Evolutionary conservation across 1,140 invertebrate genomes (phyloP).

Genomic region (Saccostrea cuccullata): DNA sequence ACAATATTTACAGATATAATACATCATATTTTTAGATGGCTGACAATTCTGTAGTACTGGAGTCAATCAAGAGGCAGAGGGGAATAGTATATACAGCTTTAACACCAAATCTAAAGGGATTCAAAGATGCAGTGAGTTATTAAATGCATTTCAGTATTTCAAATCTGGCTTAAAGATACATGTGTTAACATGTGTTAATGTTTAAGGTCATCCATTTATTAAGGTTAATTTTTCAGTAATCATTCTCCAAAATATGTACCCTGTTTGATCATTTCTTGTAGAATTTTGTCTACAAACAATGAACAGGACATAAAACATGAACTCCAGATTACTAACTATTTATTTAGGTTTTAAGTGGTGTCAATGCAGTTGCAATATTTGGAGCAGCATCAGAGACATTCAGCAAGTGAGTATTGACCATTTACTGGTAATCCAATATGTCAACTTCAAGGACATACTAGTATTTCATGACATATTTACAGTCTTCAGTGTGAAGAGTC

Average conservation of each 20-base stretch:
- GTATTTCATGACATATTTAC: too few relatives aligned
- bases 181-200: background rate
- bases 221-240: background rate
- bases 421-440: too few relatives aligned
- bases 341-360: conserved; percentile 85
- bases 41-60: conserved; percentile 90
- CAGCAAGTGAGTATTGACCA: conserved; percentile 80
- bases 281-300: too few relatives aligned
- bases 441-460: too few relatives aligned
- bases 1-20: background rate
- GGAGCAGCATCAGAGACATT: conserved; percentile 96
- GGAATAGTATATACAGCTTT: conserved; percentile 93
- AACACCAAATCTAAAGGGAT: conserved; percentile 96
- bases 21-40: conserved; percentile 85
- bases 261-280: background rate
- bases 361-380: conserved; percentile 96
- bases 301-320: too few relatives aligned
- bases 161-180: background rate
- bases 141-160: background rate
- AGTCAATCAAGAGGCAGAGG: conserved; percentile 83
- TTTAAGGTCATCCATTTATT: background rate
- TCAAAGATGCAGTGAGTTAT: conserved; percentile 86
- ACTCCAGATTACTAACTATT: background rate
- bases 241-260: too few relatives aligned
- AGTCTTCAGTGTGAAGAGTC: too few relatives aligned